phyloP scores from a whole-genome alignment of 2,797 vertebrate species.

The Chlorospingus flavigularis region DNA sequence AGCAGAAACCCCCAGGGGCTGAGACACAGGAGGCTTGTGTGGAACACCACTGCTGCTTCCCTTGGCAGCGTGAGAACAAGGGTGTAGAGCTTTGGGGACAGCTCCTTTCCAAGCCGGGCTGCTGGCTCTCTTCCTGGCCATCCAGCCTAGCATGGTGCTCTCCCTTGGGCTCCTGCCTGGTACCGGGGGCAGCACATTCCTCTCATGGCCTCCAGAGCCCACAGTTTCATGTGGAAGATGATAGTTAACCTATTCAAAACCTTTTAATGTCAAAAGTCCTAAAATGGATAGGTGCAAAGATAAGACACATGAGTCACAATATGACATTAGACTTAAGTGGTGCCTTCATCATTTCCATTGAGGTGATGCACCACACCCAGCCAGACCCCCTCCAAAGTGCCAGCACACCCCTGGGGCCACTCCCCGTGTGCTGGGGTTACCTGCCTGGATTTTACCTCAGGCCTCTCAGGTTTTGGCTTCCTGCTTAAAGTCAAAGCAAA shows the following conservation, averaged over 20 bases:
- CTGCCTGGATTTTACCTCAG: neutral
- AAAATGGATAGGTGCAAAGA: neutral
- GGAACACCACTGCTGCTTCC: neutral
- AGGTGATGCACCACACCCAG: neutral
- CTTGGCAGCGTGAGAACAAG: neutral
- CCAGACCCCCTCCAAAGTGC: neutral
- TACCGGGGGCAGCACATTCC: neutral
- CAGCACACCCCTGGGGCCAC: neutral
- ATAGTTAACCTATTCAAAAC: neutral
- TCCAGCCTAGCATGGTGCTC: neutral
- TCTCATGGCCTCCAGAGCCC: neutral
- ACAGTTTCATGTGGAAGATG: neutral
- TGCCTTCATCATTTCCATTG: neutral
- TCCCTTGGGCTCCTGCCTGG: neutral
- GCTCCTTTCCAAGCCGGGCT: neutral
- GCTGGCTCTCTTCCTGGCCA: neutral
- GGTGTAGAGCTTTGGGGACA: neutral
- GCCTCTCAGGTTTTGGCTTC: neutral
- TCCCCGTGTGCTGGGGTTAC: neutral
- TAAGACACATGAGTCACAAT: neutral
- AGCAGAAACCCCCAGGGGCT: neutral
- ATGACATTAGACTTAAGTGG: neutral
- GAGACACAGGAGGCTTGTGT: neutral
- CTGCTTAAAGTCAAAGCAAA: constrained; percentile 41
- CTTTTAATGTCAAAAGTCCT: neutral